phyloP scores from a whole-genome alignment of 2,888 invertebrate species.

The Sisyra terminalis region DNA sequence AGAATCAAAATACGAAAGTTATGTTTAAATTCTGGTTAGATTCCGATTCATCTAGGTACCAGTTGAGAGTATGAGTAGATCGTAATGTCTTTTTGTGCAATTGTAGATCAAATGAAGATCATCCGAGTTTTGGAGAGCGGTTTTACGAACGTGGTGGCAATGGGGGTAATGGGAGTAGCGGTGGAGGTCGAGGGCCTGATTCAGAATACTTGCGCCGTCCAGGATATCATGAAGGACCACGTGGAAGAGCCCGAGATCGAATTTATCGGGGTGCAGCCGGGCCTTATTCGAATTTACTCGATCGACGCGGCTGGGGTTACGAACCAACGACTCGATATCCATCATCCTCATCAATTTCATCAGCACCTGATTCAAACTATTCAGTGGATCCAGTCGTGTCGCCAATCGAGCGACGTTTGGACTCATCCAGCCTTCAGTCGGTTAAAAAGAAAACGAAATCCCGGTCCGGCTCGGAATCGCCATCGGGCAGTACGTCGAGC shows the following conservation, averaged over 20 bases:
- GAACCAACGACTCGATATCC: slow-evolving; percentile 9
- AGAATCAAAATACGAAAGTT: no score
- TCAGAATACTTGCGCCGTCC: slow-evolving; percentile 23
- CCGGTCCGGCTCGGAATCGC: slow-evolving; percentile 32
- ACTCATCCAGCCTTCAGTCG: slow-evolving; percentile 14
- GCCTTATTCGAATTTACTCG: slow-evolving; percentile 11
- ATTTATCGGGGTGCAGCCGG: slow-evolving; percentile 20
- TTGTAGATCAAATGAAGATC: slow-evolving; percentile 33
- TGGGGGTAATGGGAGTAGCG: slow-evolving; percentile 17
- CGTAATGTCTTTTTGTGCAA: slow-evolving; percentile 1
- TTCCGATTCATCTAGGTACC: not conserved
- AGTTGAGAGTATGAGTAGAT: not conserved
- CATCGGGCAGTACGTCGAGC: slow-evolving; percentile 34
- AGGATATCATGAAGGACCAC: slow-evolving; percentile 27
- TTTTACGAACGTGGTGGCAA: slow-evolving; percentile 32
- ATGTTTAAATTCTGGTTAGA: no score
- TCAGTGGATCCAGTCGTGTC: slow-evolving; percentile 23
- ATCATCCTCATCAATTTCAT: slow-evolving; percentile 12
- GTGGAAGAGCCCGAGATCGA: slow-evolving; percentile 27
- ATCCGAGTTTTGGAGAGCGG: slow-evolving; percentile 30
- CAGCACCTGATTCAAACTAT: slow-evolving; percentile 19
- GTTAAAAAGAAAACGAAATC: slow-evolving; percentile 27
- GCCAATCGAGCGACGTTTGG: slow-evolving; percentile 17
- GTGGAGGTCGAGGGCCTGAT: slow-evolving; percentile 13
- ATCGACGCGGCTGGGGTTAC: slow-evolving; percentile 11